Evolutionary conservation across 2,888 invertebrate genomes (phyloP), one percentile per base, ranked within the genome.

Genomic region (Ceramica pisi): DNA sequence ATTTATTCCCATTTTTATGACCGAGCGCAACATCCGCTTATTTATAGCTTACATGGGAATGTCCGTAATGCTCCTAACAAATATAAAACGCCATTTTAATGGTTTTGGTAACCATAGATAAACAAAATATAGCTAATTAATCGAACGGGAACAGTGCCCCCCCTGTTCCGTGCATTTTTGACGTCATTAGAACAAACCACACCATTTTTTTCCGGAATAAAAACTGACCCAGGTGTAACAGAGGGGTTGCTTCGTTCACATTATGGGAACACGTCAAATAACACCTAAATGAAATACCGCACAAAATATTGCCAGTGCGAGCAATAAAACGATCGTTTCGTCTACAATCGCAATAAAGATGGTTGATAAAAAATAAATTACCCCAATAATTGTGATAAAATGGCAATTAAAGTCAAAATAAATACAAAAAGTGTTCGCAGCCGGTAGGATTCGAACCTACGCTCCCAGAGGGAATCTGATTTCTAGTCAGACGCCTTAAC

Each of bases 391-490:
- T 38, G 46, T 86, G 80, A 85, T 83, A 83, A 75, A 84, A 71
- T 77, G 67, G 60, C 70, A 82, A 82, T 87, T 61, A 74, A 71
- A 59, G 50, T 71, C 60, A 41, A 48, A 78, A 71, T 26, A 59
- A 69, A 59, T 12, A 55, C 80, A 81, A 86, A 86, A 89, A 87
- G 82, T 75, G 67, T 89, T 86, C 97, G 97, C 97, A 97, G 97
- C 97, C 97, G 97, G 97, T 97, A 97, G 97, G 97, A 97, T 97
- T 97, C 97, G 97, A 97, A 98, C 98, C 98, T 98, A 97, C 97
- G 98, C 98, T 97, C 97, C 97, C 97, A 98, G 97, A 98, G 97
- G 97, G 97, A 98, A 98, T 97, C 97, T 97, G 97, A 97, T 97
- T 98, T 98, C 97, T 97, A 98, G 97, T 98, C 97, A 97, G 97